phyloP scores from a whole-genome alignment of 2,888 invertebrate species.

The Imbricaverruca yamaguchii region DNA sequence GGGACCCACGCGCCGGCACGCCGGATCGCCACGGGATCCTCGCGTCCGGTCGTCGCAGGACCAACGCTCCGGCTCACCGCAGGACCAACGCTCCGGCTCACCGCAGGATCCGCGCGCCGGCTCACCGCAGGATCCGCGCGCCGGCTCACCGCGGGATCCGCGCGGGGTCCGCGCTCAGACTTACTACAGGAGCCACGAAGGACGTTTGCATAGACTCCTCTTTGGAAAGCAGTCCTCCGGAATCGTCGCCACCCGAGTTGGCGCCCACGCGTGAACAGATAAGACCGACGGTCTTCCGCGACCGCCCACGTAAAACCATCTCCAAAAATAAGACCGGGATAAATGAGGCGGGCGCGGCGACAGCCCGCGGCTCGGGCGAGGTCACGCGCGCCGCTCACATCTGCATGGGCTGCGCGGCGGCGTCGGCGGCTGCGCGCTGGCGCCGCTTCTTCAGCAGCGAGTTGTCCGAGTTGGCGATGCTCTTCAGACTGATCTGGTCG shows the following conservation, averaged over 20 bases:
- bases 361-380: background rate
- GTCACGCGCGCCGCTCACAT: background rate
- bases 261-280: background rate
- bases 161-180: background rate
- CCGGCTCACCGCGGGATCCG: background rate
- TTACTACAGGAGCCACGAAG: too few relatives aligned
- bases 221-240: background rate
- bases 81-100: background rate
- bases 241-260: background rate
- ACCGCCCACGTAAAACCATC: background rate
- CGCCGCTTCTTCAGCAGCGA: conserved; percentile 74
- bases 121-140: background rate
- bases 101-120: background rate
- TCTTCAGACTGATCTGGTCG: conserved; percentile 88
- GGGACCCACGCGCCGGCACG: too few relatives aligned
- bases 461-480: conserved; percentile 86
- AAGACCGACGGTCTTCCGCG: background rate
- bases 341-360: background rate
- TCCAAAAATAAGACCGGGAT: conserved; percentile 2
- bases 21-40: background rate
- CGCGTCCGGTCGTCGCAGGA: background rate
- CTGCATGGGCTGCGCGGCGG: background rate
- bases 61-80: background rate
- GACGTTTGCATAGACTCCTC: background rate
- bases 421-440: conserved; percentile 31